Evolutionary conservation across 1,140 invertebrate species (phyloP), one percentile per base, ranked within the genome.

Genomic region (Diplogasteroides magnus): DNA sequence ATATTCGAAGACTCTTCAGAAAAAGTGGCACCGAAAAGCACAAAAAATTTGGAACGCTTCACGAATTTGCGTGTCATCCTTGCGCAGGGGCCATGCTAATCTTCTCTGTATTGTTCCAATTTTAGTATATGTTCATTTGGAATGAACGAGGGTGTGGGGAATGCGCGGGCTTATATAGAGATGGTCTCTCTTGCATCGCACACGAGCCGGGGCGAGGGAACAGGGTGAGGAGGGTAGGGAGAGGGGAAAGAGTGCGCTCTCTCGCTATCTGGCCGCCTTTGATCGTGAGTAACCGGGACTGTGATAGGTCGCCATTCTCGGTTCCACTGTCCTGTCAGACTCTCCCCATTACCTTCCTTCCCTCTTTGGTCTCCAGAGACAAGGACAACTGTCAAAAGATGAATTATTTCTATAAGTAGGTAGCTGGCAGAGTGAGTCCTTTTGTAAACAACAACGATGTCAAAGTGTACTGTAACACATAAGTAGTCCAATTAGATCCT

Each of bases 81-180:
- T 91, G 89, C 90, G 90, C 90, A 91, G 90, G 89, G 90, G 90
- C 90, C 90, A 91, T 91, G 90, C 90, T 91, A 91, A 91, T 91
- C 89, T 90, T 90, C 89, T 90, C 89, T 90, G 89, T 90, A 91
- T 91, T 89, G 89, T 90, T 91, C 90, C 89, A 86, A 86, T 86
- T 86, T 86, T 86, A 86, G 83, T 86, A 83, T 85, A 85, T 84
- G 82, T 84, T 76, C 74, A 48, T 48, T 48, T 48, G 37, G 37
- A 48, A 48, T 48, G 37, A 48, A 48, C 37, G 37, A 11, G 37
- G 37, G 37, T 48, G 19, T 6, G 37, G 37, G 19, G 19, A 6
- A 19, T 19, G 19, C 37, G 37, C 37, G 37, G 6, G 37, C 6
- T 48, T 48, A 48, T 48, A 48, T 48, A 48, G 37, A 11, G 37